Percentiles rank a stretch among this genome's conserved stretches.
These are phyloP conservation scores for Oceanodroma leucorhoa DNA, from an alignment of 2,797 vertebrate genomes.

Conservation along the genomic window DNA sequence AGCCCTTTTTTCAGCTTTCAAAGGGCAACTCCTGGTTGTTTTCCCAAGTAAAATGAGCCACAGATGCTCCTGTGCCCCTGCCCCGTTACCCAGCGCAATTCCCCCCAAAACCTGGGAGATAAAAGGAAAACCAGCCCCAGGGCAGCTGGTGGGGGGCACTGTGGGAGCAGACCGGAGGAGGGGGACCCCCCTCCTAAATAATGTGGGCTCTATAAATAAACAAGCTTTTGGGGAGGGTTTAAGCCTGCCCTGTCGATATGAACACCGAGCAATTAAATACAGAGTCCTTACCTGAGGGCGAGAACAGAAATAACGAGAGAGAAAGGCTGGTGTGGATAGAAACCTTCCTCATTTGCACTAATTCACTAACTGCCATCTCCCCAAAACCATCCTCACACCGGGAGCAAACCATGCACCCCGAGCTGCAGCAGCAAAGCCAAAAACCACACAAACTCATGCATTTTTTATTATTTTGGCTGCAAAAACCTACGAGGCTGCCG, in stretches of 20 bases:
- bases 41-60: neutral
- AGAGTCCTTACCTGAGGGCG: neutral
- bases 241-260: neutral
- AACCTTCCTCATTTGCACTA: neutral
- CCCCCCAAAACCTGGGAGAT: neutral
- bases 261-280: neutral
- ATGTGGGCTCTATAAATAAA: neutral
- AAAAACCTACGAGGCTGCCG: neutral
- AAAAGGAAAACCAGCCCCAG: neutral
- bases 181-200: neutral
- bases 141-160: neutral
- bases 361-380: neutral
- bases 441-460: neutral
- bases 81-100: rapidly evolving
- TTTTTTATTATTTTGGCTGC: neutral
- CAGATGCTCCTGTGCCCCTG: neutral
- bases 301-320: neutral
- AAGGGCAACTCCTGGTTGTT: neutral
- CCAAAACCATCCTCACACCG: rapidly evolving
- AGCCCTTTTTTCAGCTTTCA: neutral
- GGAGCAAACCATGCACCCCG: neutral
- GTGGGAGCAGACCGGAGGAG: neutral
- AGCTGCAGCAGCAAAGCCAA: neutral
- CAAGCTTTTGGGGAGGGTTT: neutral
- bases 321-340: neutral